phyloP scores from a whole-genome alignment of 2,797 vertebrate species.

The Diceros bicornis region DNA sequence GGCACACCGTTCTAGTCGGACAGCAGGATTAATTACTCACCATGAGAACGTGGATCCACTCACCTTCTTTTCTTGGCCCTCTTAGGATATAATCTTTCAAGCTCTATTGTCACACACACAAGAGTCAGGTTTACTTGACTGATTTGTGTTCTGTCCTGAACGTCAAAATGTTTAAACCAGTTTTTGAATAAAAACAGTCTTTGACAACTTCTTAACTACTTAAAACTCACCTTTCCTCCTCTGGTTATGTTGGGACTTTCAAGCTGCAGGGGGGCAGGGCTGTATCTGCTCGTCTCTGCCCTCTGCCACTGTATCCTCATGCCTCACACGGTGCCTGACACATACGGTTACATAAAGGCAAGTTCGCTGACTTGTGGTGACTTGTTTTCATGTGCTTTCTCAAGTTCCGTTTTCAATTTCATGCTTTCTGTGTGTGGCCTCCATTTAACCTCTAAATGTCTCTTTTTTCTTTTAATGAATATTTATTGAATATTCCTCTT shows the following conservation, averaged over 20 bases:
- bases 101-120: background rate
- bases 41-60: background rate
- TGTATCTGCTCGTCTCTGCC: background rate
- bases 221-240: background rate
- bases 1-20: background rate
- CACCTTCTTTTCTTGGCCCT: background rate
- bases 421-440: background rate
- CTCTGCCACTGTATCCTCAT: rapidly evolving
- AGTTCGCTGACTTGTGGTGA: background rate
- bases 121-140: background rate
- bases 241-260: background rate
- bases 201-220: background rate
- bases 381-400: background rate
- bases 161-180: background rate
- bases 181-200: background rate
- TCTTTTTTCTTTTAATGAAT: background rate
- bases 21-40: background rate
- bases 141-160: background rate
- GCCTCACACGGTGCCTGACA: background rate
- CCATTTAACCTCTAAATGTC: background rate
- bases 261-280: background rate
- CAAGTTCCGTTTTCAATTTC: background rate
- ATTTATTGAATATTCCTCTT: background rate
- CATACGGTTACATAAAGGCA: background rate
- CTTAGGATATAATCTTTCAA: background rate